Conservation (phyloP, 1,140 invertebrate genomes). For the Myzus persicae region DNA sequence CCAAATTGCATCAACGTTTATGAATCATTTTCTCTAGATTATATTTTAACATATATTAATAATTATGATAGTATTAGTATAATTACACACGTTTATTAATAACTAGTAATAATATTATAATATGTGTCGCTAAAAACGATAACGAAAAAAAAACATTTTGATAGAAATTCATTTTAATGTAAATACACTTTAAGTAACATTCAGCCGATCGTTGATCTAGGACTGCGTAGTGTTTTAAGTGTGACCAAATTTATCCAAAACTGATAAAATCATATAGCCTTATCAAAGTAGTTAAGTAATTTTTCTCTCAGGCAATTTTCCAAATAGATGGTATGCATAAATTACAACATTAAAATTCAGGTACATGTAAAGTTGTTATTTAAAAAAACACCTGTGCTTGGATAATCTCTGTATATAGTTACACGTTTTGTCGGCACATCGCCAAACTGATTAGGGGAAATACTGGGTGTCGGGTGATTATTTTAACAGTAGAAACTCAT, state of each 20-base stretch:
- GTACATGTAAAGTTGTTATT: not conserved
- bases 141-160: not conserved
- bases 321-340: not conserved
- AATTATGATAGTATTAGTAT: too few relatives aligned
- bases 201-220: not conserved
- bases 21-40: not conserved
- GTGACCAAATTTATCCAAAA: not conserved
- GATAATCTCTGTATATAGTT: not conserved
- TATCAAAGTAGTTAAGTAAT: not conserved
- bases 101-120: too few relatives aligned
- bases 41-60: not conserved
- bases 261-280: not conserved
- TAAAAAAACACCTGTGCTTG: not conserved
- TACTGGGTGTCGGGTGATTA: not conserved
- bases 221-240: not conserved
- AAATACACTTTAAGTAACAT: not conserved
- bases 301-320: fast-evolving
- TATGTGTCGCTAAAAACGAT: not conserved
- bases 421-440: not conserved
- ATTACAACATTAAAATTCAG: not conserved
- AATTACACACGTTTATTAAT: not conserved
- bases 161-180: not conserved
- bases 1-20: not conserved
- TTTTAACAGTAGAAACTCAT: not conserved
- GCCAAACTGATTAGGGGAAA: not conserved